A percentile compares a stretch with the other conserved stretches of the same genome.
These are phyloP conservation scores for Clitarchus hookeri DNA, from an alignment of 2,888 invertebrate species.

Conservation along the genomic window DNA sequence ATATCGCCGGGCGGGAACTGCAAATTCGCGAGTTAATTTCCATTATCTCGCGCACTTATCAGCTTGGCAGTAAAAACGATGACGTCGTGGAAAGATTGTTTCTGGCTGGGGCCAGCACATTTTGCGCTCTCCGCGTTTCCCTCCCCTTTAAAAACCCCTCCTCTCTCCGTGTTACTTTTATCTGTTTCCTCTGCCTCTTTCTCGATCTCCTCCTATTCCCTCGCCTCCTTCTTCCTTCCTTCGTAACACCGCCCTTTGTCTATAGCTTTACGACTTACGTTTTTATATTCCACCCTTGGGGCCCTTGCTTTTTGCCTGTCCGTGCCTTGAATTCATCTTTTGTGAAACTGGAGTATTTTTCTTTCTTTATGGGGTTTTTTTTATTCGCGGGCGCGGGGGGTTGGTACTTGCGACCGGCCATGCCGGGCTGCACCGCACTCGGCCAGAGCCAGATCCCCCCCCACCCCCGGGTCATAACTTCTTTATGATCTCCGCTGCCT, in stretches of 20 bases:
- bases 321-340: conserved; percentile 14
- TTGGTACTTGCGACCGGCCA: background rate
- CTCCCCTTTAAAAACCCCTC: background rate
- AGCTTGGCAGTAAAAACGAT: conserved; percentile 21
- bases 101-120: conserved; percentile 5
- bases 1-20: conserved; percentile 10
- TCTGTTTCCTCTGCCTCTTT: background rate
- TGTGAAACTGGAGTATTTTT: conserved; percentile 7
- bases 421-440: background rate
- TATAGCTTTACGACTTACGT: conserved; percentile 9
- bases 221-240: background rate
- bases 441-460: background rate
- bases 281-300: conserved; percentile 14
- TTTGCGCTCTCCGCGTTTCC: background rate
- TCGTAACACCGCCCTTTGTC: background rate
- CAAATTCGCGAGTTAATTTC: conserved; percentile 20
- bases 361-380: background rate
- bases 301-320: conserved; percentile 10
- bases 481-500: no score
- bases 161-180: background rate
- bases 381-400: background rate
- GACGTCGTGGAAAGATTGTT: background rate
- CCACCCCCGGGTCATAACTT: background rate
- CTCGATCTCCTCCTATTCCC: background rate
- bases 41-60: conserved; percentile 23